Conservation (phyloP, 2,797 vertebrate species). For the Delichon dasypus region DNA sequence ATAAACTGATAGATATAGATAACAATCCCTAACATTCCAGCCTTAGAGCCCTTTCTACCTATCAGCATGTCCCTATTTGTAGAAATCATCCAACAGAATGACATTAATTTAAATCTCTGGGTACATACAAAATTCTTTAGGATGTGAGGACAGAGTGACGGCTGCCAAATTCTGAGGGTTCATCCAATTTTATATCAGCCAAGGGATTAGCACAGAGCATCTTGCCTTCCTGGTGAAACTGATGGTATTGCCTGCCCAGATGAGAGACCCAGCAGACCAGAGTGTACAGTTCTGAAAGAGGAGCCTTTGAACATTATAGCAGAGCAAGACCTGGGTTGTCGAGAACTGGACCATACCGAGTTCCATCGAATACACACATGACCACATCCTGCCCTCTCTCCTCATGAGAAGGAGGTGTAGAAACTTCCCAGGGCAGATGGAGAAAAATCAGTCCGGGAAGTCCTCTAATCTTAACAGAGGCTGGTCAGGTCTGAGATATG, state of each 20-base stretch:
- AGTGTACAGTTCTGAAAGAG: background rate
- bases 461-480: background rate
- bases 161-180: background rate
- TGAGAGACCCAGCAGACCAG: background rate
- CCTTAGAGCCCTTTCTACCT: background rate
- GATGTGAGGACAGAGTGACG: background rate
- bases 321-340: background rate
- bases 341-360: background rate
- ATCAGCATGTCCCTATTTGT: background rate
- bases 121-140: background rate
- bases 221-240: background rate
- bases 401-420: background rate
- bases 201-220: background rate
- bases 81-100: background rate
- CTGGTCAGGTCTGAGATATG: background rate
- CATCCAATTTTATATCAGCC: background rate
- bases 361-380: background rate
- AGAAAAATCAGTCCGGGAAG: background rate
- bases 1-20: background rate
- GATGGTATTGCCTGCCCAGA: fast-evolving
- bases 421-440: background rate
- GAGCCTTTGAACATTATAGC: background rate
- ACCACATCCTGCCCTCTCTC: background rate
- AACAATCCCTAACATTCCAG: background rate
- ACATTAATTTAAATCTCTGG: background rate